Conservation (phyloP, 2,113 vertebrate genomes). For the Trachemys scripta region DNA sequence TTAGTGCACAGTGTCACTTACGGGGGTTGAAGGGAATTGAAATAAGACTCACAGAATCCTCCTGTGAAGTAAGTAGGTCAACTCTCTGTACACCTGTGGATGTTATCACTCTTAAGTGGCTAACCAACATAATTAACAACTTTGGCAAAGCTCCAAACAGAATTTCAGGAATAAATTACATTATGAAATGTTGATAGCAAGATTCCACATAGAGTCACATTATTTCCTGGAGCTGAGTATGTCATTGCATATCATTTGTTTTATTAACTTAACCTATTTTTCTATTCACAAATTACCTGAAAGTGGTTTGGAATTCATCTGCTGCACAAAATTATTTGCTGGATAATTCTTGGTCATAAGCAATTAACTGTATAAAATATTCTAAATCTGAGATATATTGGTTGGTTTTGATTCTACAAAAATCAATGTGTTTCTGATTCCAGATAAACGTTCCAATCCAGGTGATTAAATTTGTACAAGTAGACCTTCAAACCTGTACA, state of each 20-base stretch:
- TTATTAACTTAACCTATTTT: background rate
- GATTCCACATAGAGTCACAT: background rate
- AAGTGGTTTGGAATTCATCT: background rate
- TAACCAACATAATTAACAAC: background rate
- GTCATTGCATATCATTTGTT: background rate
- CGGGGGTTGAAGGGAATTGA: background rate
- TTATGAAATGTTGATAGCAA: background rate
- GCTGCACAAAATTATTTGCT: background rate
- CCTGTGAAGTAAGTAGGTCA: background rate
- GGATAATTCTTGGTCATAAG: background rate
- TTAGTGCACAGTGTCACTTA: background rate
- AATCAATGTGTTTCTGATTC: constrained; percentile 22
- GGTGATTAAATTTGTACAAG: background rate
- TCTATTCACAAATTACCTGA: background rate
- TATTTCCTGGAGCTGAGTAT: background rate
- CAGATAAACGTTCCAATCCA: background rate
- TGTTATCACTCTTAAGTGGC: background rate
- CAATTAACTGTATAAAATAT: background rate
- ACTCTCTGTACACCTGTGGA: background rate
- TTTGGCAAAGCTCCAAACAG: background rate
- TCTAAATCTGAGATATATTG: background rate
- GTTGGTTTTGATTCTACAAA: background rate
- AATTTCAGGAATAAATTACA: background rate
- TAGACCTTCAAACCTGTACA: background rate
- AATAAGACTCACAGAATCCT: background rate